Conservation (phyloP, 2,113 vertebrate genomes). For the Silurus asotus region DNA sequence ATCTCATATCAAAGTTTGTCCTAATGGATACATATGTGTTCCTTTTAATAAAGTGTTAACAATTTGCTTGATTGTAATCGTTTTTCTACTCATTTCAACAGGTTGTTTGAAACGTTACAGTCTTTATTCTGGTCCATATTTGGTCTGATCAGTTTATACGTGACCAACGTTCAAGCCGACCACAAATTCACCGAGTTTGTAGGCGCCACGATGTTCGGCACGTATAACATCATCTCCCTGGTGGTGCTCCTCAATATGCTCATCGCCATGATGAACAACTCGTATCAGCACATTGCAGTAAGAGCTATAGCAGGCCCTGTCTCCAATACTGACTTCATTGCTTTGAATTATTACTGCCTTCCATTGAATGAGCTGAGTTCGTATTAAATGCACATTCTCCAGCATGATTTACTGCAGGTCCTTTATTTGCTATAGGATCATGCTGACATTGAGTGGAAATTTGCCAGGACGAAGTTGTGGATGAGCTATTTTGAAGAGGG, state of each 20-base stretch:
- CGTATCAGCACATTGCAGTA: conserved; percentile 97
- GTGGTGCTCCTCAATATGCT: conserved; percentile 99
- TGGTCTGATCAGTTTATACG: conserved; percentile 91
- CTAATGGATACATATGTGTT: not conserved
- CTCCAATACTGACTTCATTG: not conserved
- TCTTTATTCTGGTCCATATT: conserved; percentile 98
- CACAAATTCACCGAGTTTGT: conserved; percentile 96
- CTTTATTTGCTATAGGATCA: conserved; percentile 80
- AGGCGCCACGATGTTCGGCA: conserved; percentile 96
- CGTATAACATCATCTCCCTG: conserved; percentile 94
- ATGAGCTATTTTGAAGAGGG: conserved; percentile 99
- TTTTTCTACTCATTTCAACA: conserved; percentile 65
- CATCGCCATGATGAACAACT: conserved; percentile 99
- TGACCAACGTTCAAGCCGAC: conserved; percentile 86
- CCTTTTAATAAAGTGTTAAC: no score
- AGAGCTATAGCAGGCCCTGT: conserved; percentile 62
- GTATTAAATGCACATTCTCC: not conserved
- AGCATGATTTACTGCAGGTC: not conserved
- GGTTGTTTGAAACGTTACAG: conserved; percentile 93
- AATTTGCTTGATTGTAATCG: not conserved
- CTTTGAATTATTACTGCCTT: not conserved
- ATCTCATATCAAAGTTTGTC: not conserved
- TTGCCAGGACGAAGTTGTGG: conserved; percentile 97
- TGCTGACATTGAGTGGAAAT: conserved; percentile 99
- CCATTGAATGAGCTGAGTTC: not conserved